Evolutionary conservation across 2,113 vertebrate species (phyloP).

Genomic region (Corythornis cristatus): DNA sequence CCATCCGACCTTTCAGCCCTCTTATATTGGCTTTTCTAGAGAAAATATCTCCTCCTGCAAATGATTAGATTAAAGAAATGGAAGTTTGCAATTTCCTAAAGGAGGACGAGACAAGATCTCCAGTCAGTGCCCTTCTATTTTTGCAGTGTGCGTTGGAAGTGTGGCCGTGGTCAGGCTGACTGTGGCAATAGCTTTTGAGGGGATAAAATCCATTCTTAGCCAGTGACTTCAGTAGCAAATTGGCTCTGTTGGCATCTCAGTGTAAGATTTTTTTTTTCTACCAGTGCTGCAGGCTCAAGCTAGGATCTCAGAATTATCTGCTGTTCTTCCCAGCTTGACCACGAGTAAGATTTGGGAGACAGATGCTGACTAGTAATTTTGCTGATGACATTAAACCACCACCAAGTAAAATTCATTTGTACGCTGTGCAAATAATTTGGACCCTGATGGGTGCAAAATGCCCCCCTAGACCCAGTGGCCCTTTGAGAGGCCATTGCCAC

Average conservation of each 20-base stretch:
- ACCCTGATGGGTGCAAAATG: neutral
- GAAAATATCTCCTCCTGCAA: conserved; percentile 15
- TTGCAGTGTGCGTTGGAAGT: neutral
- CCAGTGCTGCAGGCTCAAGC: neutral
- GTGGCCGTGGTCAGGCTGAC: neutral
- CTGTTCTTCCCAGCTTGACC: neutral
- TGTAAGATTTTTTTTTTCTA: neutral
- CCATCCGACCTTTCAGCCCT: conserved; percentile 38
- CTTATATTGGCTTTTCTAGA: conserved; percentile 41
- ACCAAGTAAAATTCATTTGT: neutral
- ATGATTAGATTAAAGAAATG: conserved; percentile 56
- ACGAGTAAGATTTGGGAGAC: neutral
- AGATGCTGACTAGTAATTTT: neutral
- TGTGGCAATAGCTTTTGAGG: neutral
- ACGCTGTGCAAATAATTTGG: neutral
- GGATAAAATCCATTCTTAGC: neutral
- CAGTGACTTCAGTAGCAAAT: neutral
- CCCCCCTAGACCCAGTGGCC: too few relatives aligned
- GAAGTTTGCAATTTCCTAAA: conserved; percentile 47
- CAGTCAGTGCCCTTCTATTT: neutral
- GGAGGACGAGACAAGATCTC: conserved; percentile 44
- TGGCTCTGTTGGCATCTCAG: neutral
- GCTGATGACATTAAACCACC: neutral
- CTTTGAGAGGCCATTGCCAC: neutral
- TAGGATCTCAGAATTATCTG: neutral